Evolutionary conservation across 2,113 vertebrate genomes (phyloP).

Genomic region (Opisthocomus hoazin): DNA sequence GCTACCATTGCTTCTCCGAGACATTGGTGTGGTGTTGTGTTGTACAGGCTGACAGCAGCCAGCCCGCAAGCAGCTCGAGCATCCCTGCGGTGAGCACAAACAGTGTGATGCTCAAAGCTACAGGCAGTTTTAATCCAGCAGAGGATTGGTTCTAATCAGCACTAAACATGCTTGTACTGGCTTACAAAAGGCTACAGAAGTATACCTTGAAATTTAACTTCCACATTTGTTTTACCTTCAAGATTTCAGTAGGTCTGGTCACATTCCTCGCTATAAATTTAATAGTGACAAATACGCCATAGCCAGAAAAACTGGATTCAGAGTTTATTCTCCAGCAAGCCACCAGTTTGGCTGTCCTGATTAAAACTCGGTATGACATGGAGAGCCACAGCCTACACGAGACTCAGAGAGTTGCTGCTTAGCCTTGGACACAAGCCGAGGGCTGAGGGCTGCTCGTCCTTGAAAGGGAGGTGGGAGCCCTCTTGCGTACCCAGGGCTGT

Average conservation of each 20-base stretch:
- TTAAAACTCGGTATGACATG: background rate
- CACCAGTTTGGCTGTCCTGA: background rate
- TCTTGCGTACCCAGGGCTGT: background rate
- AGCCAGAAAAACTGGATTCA: background rate
- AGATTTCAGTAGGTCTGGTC: background rate
- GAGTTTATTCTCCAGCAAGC: background rate
- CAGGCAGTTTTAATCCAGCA: background rate
- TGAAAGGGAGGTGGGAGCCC: background rate
- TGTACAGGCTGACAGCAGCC: background rate
- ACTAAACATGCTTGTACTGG: background rate
- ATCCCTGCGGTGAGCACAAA: accelerated
- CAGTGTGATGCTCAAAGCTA: background rate
- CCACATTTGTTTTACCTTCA: background rate
- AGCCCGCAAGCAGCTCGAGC: background rate
- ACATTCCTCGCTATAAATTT: background rate
- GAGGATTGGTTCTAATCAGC: background rate
- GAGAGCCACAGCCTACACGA: background rate
- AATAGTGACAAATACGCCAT: background rate
- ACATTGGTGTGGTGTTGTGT: background rate
- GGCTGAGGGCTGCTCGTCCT: background rate
- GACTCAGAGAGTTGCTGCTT: background rate
- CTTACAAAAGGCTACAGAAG: background rate
- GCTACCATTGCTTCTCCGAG: background rate
- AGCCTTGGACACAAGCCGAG: background rate
- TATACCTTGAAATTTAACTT: background rate